Evolutionary conservation across 1,140 invertebrate species (phyloP), one percentile per base, ranked within the genome.

Genomic region (Zaprionus taronus): DNA sequence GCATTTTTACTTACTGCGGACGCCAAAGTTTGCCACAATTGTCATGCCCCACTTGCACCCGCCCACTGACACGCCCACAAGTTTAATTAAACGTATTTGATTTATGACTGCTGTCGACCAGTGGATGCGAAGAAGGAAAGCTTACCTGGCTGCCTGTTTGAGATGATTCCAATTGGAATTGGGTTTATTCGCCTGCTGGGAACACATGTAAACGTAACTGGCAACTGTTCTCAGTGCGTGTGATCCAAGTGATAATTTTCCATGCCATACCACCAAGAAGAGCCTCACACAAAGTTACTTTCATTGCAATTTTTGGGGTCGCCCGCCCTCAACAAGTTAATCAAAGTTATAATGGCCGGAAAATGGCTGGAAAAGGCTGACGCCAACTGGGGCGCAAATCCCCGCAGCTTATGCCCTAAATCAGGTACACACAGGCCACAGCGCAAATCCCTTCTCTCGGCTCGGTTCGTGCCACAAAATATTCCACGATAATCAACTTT

Each of bases 21-120:
- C 77, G 65, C 65, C 31, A 79, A 84, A 86, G 81, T 79, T 72
- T 77, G 44, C 24, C 56, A 49, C 60, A 60, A 34, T 64, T 64
- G 53, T 55, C 51, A 58, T 49, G 51, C 58, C 49, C 22, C 41
- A 34, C 51, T 58, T 49, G 55, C 58, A 49, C 22, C 22, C 41
- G 41, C 62, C 63, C 51, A 9, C 9, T 4, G 22, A 17, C 41
- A 47, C n/a, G 15, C 31, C n/a, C 80, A 79, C 84, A 90, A 90
- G 85, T 89, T 89, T 89, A 89, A 89, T 89, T 89, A 89, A 89
- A 89, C 84, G 85, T 90, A 72, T 84, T 90, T 89, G 84, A 89
- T 89, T 89, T 89, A 89, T 89, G 84, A 84, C 85, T 90, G 79
- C 26, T 49, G 63, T 28, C 63, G 78, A 68, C 38, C 67, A 47